These are phyloP conservation scores for Alligator sinensis DNA, from an alignment of 2,113 vertebrate genomes.

Conservation along the genomic window DNA sequence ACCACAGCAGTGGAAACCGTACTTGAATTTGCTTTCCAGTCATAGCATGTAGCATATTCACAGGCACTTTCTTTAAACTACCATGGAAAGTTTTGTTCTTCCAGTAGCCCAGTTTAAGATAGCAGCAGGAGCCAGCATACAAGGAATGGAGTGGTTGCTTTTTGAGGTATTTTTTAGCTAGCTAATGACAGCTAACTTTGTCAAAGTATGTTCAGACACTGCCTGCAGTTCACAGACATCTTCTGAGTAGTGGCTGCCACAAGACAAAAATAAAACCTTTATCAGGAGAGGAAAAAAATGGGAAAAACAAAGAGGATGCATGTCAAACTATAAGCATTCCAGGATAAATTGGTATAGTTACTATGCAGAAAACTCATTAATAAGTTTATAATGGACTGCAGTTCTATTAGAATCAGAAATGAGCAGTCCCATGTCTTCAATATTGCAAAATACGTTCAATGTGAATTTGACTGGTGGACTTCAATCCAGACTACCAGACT, in stretches of 20 bases:
- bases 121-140: constrained; percentile 70
- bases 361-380: too few species aligned
- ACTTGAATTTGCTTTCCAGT: constrained; percentile 90
- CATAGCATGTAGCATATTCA: constrained; percentile 83
- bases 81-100: constrained; percentile 75
- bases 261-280: neutral
- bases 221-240: constrained; percentile 81
- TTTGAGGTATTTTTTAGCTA: constrained; percentile 80
- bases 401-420: too few species aligned
- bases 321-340: too few species aligned
- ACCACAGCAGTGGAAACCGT: neutral
- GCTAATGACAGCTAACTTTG: constrained; percentile 82
- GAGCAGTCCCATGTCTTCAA: too few species aligned
- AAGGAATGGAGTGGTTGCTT: constrained; percentile 80
- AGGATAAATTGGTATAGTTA: too few species aligned
- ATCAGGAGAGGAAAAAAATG: too few species aligned
- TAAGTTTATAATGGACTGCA: too few species aligned
- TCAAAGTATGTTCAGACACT: constrained; percentile 35
- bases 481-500: too few species aligned
- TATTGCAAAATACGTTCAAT: too few species aligned
- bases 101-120: constrained; percentile 82
- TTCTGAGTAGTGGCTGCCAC: constrained; percentile 70
- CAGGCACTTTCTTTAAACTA: constrained; percentile 80
- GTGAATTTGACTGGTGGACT: too few species aligned
- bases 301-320: too few species aligned